Evolutionary conservation across 2,797 vertebrate genomes (phyloP).

Genomic region (Oophaga sylvatica): DNA sequence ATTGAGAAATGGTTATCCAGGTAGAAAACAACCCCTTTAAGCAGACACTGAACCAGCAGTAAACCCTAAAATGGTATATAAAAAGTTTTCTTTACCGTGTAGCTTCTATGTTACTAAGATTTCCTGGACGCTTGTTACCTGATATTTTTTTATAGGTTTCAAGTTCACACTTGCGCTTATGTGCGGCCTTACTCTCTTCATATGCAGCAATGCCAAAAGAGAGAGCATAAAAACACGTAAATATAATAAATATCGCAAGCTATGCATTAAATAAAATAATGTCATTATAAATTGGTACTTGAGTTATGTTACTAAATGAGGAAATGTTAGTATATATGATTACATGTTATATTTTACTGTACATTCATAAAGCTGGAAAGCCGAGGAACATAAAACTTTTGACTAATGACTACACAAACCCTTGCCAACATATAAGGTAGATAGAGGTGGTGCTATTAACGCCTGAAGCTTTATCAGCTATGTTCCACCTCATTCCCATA

Average conservation of each 20-base stretch:
- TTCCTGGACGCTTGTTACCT: neutral
- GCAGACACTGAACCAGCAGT: no score
- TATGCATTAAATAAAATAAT: neutral
- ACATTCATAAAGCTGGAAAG: neutral
- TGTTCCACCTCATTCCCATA: slow-evolving; percentile 36
- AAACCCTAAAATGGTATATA: no score
- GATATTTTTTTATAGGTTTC: neutral
- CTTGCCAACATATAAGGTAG: neutral
- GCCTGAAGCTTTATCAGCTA: slow-evolving; percentile 33
- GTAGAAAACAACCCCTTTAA: no score
- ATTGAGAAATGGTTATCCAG: no score
- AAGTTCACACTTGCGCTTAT: neutral
- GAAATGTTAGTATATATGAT: neutral
- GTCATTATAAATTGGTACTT: neutral
- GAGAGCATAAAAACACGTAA: neutral
- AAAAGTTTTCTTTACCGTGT: neutral
- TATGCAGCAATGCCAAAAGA: neutral
- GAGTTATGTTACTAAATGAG: neutral
- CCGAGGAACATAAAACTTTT: neutral
- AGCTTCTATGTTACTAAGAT: neutral
- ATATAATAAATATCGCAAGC: neutral
- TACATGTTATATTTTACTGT: neutral
- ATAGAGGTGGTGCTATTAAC: slow-evolving; percentile 19
- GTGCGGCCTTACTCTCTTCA: neutral
- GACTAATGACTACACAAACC: neutral